Evolutionary conservation across 1,140 invertebrate species (phyloP).

Genomic region (Ceratosolen fusciceps): DNA sequence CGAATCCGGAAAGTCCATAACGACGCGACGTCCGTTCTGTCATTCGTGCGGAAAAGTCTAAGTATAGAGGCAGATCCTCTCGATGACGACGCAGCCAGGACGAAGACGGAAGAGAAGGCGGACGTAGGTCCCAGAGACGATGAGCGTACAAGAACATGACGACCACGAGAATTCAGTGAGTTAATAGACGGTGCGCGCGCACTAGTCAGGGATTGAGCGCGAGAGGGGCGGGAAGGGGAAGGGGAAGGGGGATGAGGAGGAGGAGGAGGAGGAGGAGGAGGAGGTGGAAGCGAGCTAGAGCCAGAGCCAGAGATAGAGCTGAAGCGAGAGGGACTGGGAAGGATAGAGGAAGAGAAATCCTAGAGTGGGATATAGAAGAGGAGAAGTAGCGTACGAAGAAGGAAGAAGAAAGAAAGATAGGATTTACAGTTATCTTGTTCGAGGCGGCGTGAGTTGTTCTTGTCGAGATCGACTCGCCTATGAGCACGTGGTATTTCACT

Average conservation of each 20-base stretch:
- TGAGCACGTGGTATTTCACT: conserved; percentile 46
- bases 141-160: not conserved
- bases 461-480: conserved; percentile 47
- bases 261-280: not conserved
- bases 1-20: not conserved
- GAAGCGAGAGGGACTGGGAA: not conserved
- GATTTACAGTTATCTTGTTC: conserved; percentile 45
- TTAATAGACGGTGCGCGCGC: not conserved
- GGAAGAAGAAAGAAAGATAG: conserved; percentile 29
- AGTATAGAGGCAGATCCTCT: not conserved
- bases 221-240: not conserved
- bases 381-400: conserved; percentile 15
- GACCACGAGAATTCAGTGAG: not conserved
- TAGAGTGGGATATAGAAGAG: too few relatives aligned
- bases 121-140: not conserved
- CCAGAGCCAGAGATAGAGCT: too few relatives aligned
- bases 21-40: conserved; percentile 3
- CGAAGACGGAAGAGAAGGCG: conserved; percentile 14
- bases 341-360: not conserved
- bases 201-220: too few relatives aligned
- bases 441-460: conserved; percentile 29
- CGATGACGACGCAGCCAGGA: not conserved
- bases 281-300: not conserved
- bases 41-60: conserved; percentile 18
- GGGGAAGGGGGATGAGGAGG: not conserved